phyloP scores from a whole-genome alignment of 2,888 invertebrate species.

The Steinernema carpocapsae region DNA sequence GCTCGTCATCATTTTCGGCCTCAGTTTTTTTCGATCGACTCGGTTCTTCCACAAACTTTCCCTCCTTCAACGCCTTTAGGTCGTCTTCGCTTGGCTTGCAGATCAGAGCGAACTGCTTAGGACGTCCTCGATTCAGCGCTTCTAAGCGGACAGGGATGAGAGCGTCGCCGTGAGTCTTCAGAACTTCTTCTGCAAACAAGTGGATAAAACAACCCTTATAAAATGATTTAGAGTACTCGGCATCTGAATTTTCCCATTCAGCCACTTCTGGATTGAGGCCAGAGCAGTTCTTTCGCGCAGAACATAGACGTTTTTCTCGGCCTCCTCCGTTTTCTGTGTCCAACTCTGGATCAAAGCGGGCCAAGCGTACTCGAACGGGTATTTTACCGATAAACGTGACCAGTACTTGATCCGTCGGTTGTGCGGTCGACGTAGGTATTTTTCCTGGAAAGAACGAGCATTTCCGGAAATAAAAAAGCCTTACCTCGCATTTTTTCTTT shows the following conservation, averaged over 20 bases:
- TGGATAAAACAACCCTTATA: background rate
- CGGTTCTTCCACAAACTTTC: background rate
- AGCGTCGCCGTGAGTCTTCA: constrained; percentile 29
- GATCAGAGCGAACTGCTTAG: constrained; percentile 18
- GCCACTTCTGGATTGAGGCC: constrained; percentile 36
- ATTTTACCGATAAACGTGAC: constrained; percentile 50
- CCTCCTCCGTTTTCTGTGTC: constrained; percentile 29
- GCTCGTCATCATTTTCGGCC: background rate
- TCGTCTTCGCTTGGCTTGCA: constrained; percentile 9
- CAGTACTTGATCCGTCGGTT: constrained; percentile 56
- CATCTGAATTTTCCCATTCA: background rate
- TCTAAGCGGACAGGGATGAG: constrained; percentile 36
- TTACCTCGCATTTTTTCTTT: constrained; percentile 43
- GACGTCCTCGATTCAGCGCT: background rate
- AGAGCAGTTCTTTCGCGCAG: constrained; percentile 34
- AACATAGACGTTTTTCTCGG: background rate
- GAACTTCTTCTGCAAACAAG: constrained; percentile 33
- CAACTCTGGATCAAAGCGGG: constrained; percentile 48
- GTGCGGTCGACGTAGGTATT: constrained; percentile 46
- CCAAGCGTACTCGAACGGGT: constrained; percentile 54
- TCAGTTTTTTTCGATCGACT: background rate
- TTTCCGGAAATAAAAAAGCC: no score
- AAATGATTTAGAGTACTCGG: constrained; percentile 10
- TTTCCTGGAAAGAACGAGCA: constrained; percentile 31
- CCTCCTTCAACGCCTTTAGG: constrained; percentile 1